Base-by-base conservation (phyloP, 2,797 vertebrate genomes). In the Neopelma chrysocephalum region DNA sequence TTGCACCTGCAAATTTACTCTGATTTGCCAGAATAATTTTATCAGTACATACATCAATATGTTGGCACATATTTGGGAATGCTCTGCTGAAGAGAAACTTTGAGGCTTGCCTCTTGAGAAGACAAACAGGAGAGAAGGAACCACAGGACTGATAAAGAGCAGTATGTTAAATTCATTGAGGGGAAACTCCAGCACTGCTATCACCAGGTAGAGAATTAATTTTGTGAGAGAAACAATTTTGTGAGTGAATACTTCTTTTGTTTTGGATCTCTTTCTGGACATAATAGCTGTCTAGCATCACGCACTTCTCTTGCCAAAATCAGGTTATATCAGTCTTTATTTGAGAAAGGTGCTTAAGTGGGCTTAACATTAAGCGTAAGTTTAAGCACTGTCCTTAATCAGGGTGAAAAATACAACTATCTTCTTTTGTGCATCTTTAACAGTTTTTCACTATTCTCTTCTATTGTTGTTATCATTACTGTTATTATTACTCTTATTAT, bases 401-500 rank as follows among this genome's bases (percentile, higher is more conserved):
- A 34, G 10, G 8, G 10, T 62, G 38, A 31, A 88, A 86, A 93
- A 71, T 23, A 53, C 10, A 71, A 19, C 3, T 29, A 10, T n/a
- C 12, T 23, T 42, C 23, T 66, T 93, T 57, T 51, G 10, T 34
- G 16, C 5, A 42, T 66, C 21, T 82, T 82, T 71, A 78, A 32
- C 3, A 60, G 5, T 20, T 87, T 84, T 76, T 79, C 47, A 50
- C 9, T 64, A 32, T 53, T 57, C 15, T 86, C 6, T 83, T 65
- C 27, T 58, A 4, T 18, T 51, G 5, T 22, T 88, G 3, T 20
- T 51, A 2, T 42, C 54, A 6, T n/a, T 47, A 16, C 29, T 13
- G 0, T 32, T 61, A 5, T 27, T 71, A 6, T n/a, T 47, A 16
- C 29, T 13, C 0, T 32, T 50, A 5, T 27, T 71, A 15, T 20